Conservation (phyloP, 1,140 invertebrate genomes). For the Melanaphis sacchari region DNA sequence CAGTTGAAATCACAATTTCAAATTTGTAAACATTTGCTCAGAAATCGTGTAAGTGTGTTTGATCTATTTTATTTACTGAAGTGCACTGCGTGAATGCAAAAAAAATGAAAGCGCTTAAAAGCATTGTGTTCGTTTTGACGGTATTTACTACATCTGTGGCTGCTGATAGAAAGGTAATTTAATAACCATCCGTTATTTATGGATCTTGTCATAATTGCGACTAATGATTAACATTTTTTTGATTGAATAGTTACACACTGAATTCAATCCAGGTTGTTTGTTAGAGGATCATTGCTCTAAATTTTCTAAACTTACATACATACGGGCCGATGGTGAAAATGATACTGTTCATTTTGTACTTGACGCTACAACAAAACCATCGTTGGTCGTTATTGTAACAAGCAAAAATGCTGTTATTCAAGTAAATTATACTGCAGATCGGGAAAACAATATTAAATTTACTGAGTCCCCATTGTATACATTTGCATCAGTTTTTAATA, state of each 20-base stretch:
- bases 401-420: not conserved
- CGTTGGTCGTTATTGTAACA: not conserved
- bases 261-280: slow-evolving; percentile 28
- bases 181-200: not conserved
- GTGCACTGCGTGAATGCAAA: not conserved
- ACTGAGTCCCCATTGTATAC: not conserved
- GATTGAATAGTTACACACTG: not conserved
- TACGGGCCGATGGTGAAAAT: slow-evolving; percentile 36
- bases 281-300: not conserved
- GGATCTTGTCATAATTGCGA: not conserved
- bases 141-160: not conserved
- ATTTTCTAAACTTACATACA: slow-evolving; percentile 21
- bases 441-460: not conserved
- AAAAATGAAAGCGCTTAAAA: not conserved
- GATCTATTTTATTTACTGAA: not conserved
- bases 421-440: not conserved
- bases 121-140: not conserved
- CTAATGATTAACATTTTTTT: not conserved
- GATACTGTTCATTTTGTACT: slow-evolving; percentile 40
- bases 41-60: not conserved
- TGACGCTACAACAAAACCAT: slow-evolving; percentile 25
- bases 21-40: not conserved
- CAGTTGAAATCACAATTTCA: not conserved
- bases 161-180: slow-evolving; percentile 26
- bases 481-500: slow-evolving; percentile 38